Conservation (phyloP, 2,888 invertebrate genomes). For the Dugesia japonica region DNA sequence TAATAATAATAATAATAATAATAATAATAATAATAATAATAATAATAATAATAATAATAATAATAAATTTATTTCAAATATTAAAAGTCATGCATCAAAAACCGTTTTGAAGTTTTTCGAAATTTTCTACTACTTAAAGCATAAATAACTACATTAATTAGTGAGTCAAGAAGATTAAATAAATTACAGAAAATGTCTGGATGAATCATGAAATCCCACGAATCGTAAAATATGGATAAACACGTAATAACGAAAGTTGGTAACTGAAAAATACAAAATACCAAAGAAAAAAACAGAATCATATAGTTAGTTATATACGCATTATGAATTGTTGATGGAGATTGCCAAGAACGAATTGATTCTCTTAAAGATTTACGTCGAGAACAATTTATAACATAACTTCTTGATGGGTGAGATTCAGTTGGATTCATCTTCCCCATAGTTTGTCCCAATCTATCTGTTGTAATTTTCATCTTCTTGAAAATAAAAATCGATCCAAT, state of each 20-base stretch:
- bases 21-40: no score
- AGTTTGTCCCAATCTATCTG: neutral
- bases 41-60: no score
- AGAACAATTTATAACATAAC: neutral
- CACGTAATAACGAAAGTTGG: neutral
- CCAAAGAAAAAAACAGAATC: constrained; percentile 5
- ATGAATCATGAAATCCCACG: neutral
- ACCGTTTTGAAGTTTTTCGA: neutral
- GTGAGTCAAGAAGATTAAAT: neutral
- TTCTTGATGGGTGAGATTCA: neutral
- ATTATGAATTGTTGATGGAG: neutral
- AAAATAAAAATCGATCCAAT: constrained; percentile 20
- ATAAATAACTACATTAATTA: neutral
- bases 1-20: no score
- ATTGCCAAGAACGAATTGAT: neutral
- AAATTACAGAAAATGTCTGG: neutral
- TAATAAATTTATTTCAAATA: no score
- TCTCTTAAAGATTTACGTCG: neutral
- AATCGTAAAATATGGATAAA: neutral
- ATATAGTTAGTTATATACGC: neutral
- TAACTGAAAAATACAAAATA: neutral
- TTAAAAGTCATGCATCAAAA: constrained; percentile 1
- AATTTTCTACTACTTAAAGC: constrained; percentile 7
- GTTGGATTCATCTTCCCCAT: neutral
- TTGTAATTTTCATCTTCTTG: neutral